phyloP scores from a whole-genome alignment of 2,888 invertebrate species.

The Palloptera scutellata region DNA sequence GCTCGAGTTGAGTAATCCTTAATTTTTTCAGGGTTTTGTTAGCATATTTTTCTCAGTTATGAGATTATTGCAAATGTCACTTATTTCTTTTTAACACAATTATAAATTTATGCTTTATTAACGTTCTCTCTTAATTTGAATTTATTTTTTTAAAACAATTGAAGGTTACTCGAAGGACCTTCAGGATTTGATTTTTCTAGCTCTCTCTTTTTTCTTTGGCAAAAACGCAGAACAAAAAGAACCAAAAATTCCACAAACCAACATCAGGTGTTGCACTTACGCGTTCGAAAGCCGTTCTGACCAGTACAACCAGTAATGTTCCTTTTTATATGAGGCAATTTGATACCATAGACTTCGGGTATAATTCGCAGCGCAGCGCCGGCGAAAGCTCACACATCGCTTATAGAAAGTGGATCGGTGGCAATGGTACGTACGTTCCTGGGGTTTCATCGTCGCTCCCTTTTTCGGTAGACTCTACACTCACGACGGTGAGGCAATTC shows the following conservation, averaged over 20 bases:
- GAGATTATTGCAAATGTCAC: slow-evolving; percentile 32
- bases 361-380: slow-evolving; percentile 47
- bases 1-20: slow-evolving; percentile 38
- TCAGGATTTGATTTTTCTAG: slow-evolving; percentile 32
- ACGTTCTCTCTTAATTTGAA: background rate
- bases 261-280: slow-evolving; percentile 76
- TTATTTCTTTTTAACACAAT: slow-evolving; percentile 24
- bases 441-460: slow-evolving; percentile 53
- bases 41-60: slow-evolving; percentile 4
- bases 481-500: slow-evolving; percentile 38
- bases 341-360: slow-evolving; percentile 61
- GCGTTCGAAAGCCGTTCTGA: slow-evolving; percentile 96
- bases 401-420: background rate
- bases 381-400: slow-evolving; percentile 32
- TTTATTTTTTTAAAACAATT: slow-evolving; percentile 5
- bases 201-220: slow-evolving; percentile 40
- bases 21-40: slow-evolving; percentile 8
- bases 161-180: slow-evolving; percentile 39
- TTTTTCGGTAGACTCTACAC: slow-evolving; percentile 56
- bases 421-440: slow-evolving; percentile 46
- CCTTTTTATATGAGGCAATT: slow-evolving; percentile 66
- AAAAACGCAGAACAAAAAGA: slow-evolving; percentile 35
- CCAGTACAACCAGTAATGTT: slow-evolving; percentile 74
- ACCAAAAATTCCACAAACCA: slow-evolving; percentile 47
- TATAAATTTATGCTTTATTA: background rate